Evolutionary conservation across 2,797 vertebrate species (phyloP).

Genomic region (Diplodus puntazzo): DNA sequence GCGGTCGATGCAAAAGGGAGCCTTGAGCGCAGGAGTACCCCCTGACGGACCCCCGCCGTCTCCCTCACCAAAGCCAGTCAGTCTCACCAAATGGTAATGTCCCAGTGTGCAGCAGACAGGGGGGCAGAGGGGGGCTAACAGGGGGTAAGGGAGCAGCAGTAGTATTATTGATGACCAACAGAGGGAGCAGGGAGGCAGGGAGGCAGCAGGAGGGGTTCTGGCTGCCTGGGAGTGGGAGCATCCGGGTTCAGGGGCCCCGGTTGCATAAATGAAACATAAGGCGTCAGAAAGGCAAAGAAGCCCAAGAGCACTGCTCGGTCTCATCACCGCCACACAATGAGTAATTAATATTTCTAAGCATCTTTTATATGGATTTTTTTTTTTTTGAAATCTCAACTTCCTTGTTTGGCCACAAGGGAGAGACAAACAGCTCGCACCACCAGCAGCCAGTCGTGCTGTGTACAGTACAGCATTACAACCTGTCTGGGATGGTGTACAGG

Average conservation of each 20-base stretch:
- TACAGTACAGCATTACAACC: neutral
- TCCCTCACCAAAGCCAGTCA: slow-evolving; percentile 80
- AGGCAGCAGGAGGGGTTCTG: neutral
- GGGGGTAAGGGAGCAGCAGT: slow-evolving; percentile 69
- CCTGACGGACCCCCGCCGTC: slow-evolving; percentile 77
- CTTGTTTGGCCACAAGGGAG: slow-evolving; percentile 57
- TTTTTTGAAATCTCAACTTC: neutral
- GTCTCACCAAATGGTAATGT: slow-evolving; percentile 84
- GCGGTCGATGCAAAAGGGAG: slow-evolving; percentile 45
- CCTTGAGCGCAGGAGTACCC: slow-evolving; percentile 75
- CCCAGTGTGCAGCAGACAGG: slow-evolving; percentile 76
- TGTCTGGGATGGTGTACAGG: slow-evolving; percentile 2
- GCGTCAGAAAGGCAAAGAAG: too few species aligned
- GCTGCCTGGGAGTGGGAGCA: slow-evolving; percentile 3
- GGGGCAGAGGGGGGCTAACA: slow-evolving; percentile 57
- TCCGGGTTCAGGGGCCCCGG: slow-evolving; percentile 3
- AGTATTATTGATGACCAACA: slow-evolving; percentile 68
- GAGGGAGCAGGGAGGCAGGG: slow-evolving; percentile 62
- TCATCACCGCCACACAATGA: neutral
- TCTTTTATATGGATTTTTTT: neutral
- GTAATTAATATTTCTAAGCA: neutral
- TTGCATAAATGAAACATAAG: neutral
- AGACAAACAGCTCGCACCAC: slow-evolving; percentile 17
- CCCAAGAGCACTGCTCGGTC: neutral
- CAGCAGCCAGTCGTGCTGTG: neutral